Base-by-base conservation (phyloP, 2,113 vertebrate genomes). In the Anarrhichthys ocellatus region DNA sequence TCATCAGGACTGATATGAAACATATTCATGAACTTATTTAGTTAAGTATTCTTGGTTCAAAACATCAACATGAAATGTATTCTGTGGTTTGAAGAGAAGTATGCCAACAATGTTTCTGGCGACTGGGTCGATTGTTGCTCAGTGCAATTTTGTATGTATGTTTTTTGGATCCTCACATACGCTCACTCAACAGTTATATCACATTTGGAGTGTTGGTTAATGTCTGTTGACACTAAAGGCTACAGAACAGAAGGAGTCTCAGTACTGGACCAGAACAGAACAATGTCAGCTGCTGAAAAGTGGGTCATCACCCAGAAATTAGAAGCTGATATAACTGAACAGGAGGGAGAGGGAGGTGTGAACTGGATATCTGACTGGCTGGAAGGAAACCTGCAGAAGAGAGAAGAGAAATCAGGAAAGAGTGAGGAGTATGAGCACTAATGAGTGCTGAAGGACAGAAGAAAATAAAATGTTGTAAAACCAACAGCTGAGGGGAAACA, bases 221-320 rank as follows among this genome's bases (percentile, higher is more conserved):
- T 74, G 50, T 52, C 40, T 54, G 50, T 59, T 66, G 40, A 67
- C 67, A 56, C 52, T 40, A 3, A 61, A 54, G 14, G 27, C 48
- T n/a, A 6, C 56, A 32, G 67, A 78, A 64, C 80, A 79, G 71
- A 58, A 73, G 73, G 80, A 69, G 34, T 27, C 65, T 46, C 36
- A 59, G 54, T 4, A 4, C 61, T 73, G 71, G 56, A 69, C 44
- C 54, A 36, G 73, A 73, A n/a, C 61, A 38, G 70, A 76, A 76
- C 67, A 4, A 48, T 34, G 40, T 56, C 80, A 22, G 73, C 79
- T 78, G 82, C 76, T 27, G 50, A 40, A 78, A 86, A 69, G 34
- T 88, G 18, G 79, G 81, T 89, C 88, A 72, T 63, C 73, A 86
- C 80, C 84, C 78, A 82, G 66, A 80, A 83, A 83, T 29, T 0